Percentiles rank a stretch among this genome's conserved stretches.
Evolutionary conservation across 2,797 vertebrate genomes (phyloP).

Genomic region (Pipistrellus nathusii): DNA sequence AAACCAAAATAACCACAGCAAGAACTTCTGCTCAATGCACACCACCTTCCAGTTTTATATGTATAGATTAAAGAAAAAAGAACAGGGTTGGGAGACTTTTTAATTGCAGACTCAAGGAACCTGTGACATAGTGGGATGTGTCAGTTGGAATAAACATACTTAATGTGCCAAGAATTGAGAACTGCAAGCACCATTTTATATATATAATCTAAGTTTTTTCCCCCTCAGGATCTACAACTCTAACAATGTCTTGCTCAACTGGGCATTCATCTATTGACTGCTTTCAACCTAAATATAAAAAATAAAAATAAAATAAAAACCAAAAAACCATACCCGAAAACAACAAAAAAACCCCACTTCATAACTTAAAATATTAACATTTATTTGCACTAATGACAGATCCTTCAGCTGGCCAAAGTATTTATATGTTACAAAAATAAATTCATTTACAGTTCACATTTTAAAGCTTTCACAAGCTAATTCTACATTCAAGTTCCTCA

Average conservation of each 20-base stretch:
- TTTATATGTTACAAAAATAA: slow-evolving; percentile 55
- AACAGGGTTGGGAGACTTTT: neutral
- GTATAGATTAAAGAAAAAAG: slow-evolving; percentile 43
- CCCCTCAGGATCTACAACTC: slow-evolving; percentile 51
- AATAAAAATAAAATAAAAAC: too few relatives aligned
- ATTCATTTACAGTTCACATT: slow-evolving; percentile 53
- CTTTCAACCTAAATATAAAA: slow-evolving; percentile 2
- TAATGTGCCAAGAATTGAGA: slow-evolving; percentile 36
- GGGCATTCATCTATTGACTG: neutral
- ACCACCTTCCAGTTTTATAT: neutral
- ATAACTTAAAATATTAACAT: slow-evolving; percentile 60
- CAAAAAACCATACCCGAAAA: too few relatives aligned
- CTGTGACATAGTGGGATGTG: neutral
- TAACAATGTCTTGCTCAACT: slow-evolving; percentile 5
- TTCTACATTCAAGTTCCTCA: slow-evolving; percentile 56
- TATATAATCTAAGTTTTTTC: slow-evolving; percentile 16
- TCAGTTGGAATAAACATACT: slow-evolving; percentile 10
- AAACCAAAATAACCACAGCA: slow-evolving; percentile 53
- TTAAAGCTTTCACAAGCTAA: slow-evolving; percentile 64
- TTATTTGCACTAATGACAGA: slow-evolving; percentile 56
- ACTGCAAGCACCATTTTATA: slow-evolving; percentile 14
- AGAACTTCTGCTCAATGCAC: slow-evolving; percentile 14
- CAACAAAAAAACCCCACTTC: neutral
- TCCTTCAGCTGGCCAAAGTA: slow-evolving; percentile 7
- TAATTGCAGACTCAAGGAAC: slow-evolving; percentile 24